These are phyloP conservation scores for Drosophila pseudoobscura DNA, from an alignment of 1,140 invertebrate genomes.

Conservation along the genomic window DNA sequence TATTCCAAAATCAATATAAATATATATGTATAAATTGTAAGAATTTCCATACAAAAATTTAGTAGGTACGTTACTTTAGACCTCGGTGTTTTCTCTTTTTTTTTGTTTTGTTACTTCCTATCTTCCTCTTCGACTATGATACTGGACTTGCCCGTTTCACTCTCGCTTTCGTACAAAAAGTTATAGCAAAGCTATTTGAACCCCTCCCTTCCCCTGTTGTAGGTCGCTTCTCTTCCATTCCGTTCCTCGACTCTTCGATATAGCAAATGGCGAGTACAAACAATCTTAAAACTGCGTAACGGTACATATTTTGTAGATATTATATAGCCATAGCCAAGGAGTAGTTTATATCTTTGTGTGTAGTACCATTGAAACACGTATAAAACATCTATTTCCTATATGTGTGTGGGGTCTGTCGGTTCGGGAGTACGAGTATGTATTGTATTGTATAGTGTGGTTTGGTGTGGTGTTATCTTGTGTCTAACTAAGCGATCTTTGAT, in stretches of 20 bases:
- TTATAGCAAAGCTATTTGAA: constrained; percentile 51
- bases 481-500: constrained; percentile 64
- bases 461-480: constrained; percentile 40
- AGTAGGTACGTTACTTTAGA: constrained; percentile 83
- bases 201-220: constrained; percentile 11
- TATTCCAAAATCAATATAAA: constrained; percentile 82
- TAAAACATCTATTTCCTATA: constrained; percentile 78
- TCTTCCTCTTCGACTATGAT: constrained; percentile 49
- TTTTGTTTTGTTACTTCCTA: constrained; percentile 5
- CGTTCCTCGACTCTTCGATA: constrained; percentile 42
- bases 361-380: constrained; percentile 77
- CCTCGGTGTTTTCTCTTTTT: constrained; percentile 77
- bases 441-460: neutral
- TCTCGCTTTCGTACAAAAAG: constrained; percentile 72
- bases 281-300: constrained; percentile 78
- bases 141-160: constrained; percentile 74
- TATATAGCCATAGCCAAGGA: constrained; percentile 63
- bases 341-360: constrained; percentile 52
- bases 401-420: constrained; percentile 26
- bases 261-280: constrained; percentile 79
- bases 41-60: constrained; percentile 83
- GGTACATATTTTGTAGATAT: constrained; percentile 56
- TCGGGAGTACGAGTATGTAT: neutral
- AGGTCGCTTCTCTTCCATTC: no score
- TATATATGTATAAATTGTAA: constrained; percentile 83